Evolutionary conservation across 1,140 invertebrate genomes (phyloP).

Genomic region (Bicyclus anynana): DNA sequence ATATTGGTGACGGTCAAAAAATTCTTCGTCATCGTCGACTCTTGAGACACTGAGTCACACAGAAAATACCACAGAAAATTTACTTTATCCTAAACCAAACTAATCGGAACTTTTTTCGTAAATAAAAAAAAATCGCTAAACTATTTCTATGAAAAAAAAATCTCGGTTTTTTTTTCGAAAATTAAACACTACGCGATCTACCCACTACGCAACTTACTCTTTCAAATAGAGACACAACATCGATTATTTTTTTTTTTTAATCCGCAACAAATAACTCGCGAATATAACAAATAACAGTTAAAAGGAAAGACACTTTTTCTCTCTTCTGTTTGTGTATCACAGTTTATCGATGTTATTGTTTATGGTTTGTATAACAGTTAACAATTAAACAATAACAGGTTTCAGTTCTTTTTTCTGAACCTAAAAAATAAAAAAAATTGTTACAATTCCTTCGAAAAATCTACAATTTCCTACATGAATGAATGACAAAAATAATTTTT

Average conservation of each 20-base stretch:
- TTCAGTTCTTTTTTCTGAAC: constrained; percentile 25
- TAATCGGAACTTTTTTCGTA: constrained; percentile 12
- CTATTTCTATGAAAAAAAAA: neutral
- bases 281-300: constrained; percentile 38
- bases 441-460: neutral
- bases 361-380: neutral
- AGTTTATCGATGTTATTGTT: constrained; percentile 48
- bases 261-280: constrained; percentile 60
- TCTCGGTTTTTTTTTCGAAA: neutral
- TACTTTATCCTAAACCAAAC: constrained; percentile 21
- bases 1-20: constrained; percentile 78
- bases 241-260: constrained; percentile 25
- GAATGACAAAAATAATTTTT: too few relatives aligned
- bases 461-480: too few relatives aligned
- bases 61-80: constrained; percentile 33
- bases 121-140: neutral
- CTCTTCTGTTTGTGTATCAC: constrained; percentile 55
- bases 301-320: constrained; percentile 32
- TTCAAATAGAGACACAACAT: constrained; percentile 47
- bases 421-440: constrained; percentile 20
- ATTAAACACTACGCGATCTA: constrained; percentile 22
- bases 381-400: constrained; percentile 1
- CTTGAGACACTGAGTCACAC: constrained; percentile 63
- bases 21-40: constrained; percentile 72
- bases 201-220: constrained; percentile 47